A percentile compares a stretch with the other conserved stretches of the same genome.
Conservation (phyloP, 2,113 vertebrate species). For the Sigmodon hispidus region DNA sequence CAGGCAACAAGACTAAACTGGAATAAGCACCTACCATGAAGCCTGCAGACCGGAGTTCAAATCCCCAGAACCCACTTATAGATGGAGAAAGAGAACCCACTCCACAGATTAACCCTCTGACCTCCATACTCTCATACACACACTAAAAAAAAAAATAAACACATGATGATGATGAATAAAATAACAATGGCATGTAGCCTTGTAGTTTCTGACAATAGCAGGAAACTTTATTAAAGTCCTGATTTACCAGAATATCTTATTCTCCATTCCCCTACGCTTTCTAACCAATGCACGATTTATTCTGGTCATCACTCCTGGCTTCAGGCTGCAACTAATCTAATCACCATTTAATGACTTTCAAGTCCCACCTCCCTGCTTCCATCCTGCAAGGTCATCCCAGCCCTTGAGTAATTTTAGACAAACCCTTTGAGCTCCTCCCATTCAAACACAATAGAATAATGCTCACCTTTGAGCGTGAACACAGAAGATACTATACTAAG, state of each 20-base stretch:
- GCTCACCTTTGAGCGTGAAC: neutral
- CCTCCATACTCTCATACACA: neutral
- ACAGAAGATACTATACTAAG: neutral
- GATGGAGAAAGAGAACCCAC: neutral
- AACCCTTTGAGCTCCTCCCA: neutral
- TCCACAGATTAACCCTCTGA: neutral
- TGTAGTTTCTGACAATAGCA: neutral
- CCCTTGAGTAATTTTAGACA: neutral
- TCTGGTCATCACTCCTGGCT: neutral
- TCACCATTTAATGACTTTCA: neutral
- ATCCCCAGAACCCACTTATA: neutral
- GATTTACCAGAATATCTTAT: neutral
- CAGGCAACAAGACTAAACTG: neutral
- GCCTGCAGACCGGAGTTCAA: neutral
- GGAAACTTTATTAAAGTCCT: neutral
- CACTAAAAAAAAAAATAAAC: neutral
- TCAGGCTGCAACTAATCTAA: neutral
- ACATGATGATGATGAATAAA: neutral
- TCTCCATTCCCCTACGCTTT: neutral
- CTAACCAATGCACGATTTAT: neutral
- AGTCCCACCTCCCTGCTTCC: neutral
- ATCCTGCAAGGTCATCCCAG: neutral
- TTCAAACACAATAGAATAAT: neutral
- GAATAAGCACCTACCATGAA: neutral
- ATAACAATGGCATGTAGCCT: neutral